phyloP scores from a whole-genome alignment of 2,888 invertebrate genomes.

The Aradus depressus region DNA sequence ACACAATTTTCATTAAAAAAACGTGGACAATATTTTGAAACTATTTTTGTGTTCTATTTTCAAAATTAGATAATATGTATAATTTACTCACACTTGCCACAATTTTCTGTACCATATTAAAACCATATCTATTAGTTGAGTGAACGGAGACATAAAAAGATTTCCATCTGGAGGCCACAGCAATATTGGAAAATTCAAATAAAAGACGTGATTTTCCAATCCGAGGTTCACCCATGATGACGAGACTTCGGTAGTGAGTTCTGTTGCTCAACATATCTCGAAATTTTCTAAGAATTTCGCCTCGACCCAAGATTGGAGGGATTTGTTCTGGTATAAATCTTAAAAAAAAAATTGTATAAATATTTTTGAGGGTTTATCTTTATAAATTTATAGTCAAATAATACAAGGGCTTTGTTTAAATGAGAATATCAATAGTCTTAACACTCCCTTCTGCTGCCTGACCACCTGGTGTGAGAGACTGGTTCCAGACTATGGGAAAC shows the following conservation, averaged over 20 bases:
- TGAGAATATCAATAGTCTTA: too few species aligned
- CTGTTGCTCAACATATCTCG: conserved; percentile 16
- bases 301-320: conserved; percentile 18
- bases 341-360: conserved; percentile 35
- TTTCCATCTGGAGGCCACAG: conserved; percentile 16
- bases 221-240: conserved; percentile 45
- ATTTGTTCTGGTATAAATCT: conserved; percentile 32
- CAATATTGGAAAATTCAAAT: conserved; percentile 38
- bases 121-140: conserved; percentile 6
- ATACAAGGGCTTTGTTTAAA: not conserved
- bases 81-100: conserved; percentile 16
- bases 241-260: conserved; percentile 39
- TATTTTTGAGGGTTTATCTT: conserved; percentile 39
- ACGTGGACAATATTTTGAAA: too few species aligned
- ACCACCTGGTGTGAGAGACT: too few species aligned
- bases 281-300: conserved; percentile 19
- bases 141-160: conserved; percentile 20
- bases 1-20: too few species aligned
- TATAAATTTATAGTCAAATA: not conserved
- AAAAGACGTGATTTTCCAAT: conserved; percentile 49
- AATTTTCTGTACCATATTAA: conserved; percentile 22
- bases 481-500: too few species aligned
- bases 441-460: too few species aligned
- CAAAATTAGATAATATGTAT: not conserved
- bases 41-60: too few species aligned